phyloP scores from a whole-genome alignment of 2,888 invertebrate genomes.

The Epinotia brunnichana region DNA sequence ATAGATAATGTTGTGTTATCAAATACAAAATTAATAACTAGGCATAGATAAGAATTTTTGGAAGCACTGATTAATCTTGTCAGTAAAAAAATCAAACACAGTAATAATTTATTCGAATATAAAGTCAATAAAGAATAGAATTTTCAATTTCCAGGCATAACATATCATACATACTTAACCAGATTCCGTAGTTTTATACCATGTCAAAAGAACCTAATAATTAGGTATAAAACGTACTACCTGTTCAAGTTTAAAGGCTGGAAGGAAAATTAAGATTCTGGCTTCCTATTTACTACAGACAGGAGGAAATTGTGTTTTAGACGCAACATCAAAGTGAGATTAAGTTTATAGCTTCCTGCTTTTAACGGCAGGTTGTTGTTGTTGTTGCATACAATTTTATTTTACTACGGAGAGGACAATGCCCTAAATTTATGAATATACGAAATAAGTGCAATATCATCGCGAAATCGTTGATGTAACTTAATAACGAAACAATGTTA shows the following conservation, averaged over 20 bases:
- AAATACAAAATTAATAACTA: constrained; percentile 1
- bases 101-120: too few species aligned
- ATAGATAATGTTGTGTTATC: background rate
- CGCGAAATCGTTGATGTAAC: constrained; percentile 30
- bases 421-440: constrained; percentile 16
- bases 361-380: constrained; percentile 39
- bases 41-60: background rate
- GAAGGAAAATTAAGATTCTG: constrained; percentile 33
- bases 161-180: background rate
- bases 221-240: constrained; percentile 17
- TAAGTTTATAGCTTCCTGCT: constrained; percentile 42
- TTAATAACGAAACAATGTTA: constrained; percentile 37
- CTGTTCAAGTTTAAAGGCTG: constrained; percentile 23
- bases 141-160: background rate
- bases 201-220: constrained; percentile 7
- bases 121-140: background rate
- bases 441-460: constrained; percentile 29
- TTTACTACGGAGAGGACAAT: constrained; percentile 35
- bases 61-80: background rate
- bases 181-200: constrained; percentile 9
- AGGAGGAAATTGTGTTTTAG: constrained; percentile 50
- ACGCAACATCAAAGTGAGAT: constrained; percentile 48
- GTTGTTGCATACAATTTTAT: constrained; percentile 37
- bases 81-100: too few species aligned
- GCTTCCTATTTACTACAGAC: constrained; percentile 47